Evolutionary conservation across 2,888 invertebrate species (phyloP), one percentile per base, ranked within the genome.

Genomic region (Cephus pulcher): DNA sequence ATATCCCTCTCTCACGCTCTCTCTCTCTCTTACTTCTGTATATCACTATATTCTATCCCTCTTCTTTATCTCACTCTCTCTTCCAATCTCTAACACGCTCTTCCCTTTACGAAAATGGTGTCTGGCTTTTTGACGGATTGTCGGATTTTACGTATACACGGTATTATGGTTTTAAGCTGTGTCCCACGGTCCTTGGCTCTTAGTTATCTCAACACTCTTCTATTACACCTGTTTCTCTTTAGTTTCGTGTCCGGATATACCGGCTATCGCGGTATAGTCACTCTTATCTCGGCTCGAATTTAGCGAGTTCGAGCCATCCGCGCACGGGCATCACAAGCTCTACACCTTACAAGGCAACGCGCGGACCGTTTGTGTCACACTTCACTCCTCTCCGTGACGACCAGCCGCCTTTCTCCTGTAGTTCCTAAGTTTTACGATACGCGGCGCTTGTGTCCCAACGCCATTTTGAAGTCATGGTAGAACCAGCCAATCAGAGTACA

Each of bases 101-200:
- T 23, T 69, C 80, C 78, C 81, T 78, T 76, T 80, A 82, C 73
- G 80, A 86, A 83, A 84, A 81, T 82, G 80, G 78, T 80, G 82
- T 81, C 84, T 84, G 71, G 75, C 34, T 33, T 34, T 80, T 87
- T 87, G 89, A 88, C 89, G 89, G 90, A 90, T 91, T 90, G 90
- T 90, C 90, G 89, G 82, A 83, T 86, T 87, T 89, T 88, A 88
- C 88, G 89, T 89, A 89, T 89, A 88, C 89, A 82, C 83, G 85
- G 84, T 88, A 82, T 83, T 80, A 84, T 15, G 33, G 71, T 32
- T 71, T 71, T 34, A 71, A 32, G 71, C 71, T 71, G 56, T 56
- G 56, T 56, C 56, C 56, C 56, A 56, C 56, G 56, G 56, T 56
- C 56, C 56, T 56, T 56, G 9, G 56, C 23, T 56, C 23, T 23